Conservation (phyloP, 2,113 vertebrate species). For the Tragelaphus imberbis region DNA sequence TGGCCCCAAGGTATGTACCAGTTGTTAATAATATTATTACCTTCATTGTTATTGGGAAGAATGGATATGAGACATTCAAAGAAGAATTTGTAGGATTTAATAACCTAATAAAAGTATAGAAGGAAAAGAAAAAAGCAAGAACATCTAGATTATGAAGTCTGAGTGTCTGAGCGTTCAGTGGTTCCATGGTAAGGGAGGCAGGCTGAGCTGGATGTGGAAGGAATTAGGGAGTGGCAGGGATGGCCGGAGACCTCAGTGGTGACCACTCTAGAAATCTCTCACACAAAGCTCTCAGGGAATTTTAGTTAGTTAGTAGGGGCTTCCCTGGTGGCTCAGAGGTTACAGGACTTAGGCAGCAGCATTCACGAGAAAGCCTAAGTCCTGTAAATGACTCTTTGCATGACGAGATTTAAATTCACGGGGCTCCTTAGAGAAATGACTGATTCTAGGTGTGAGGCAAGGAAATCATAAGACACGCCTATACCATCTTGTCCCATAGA, state of each 20-base stretch:
- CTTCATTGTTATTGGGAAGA: neutral
- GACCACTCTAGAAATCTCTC: neutral
- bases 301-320: neutral
- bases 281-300: neutral
- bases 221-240: rapidly evolving
- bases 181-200: neutral
- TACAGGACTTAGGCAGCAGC: neutral
- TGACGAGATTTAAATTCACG: neutral
- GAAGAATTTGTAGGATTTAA: neutral
- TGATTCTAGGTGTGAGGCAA: neutral
- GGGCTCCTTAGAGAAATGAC: neutral
- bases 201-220: neutral
- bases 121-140: neutral
- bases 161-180: neutral
- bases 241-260: neutral
- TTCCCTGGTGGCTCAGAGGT: no score
- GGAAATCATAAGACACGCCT: neutral
- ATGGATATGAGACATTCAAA: neutral
- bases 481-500: neutral
- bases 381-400: neutral
- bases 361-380: neutral
- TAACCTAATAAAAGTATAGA: neutral
- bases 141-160: neutral
- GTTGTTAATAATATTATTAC: neutral
- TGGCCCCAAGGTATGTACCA: neutral